Base-by-base conservation (phyloP, 2,797 vertebrate species). In the Carapus acus region DNA sequence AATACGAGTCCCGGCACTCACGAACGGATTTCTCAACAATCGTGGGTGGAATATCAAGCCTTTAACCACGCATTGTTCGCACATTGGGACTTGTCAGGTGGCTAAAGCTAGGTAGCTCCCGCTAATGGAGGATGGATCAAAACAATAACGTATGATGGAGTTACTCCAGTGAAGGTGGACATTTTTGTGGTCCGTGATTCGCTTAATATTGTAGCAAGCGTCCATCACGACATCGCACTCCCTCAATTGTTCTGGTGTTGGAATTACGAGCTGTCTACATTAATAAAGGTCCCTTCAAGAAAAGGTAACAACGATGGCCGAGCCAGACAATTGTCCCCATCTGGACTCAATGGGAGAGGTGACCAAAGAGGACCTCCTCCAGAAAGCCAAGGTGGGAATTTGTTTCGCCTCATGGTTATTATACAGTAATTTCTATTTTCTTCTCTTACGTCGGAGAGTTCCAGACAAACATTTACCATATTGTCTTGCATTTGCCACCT, bases 381-480 rank as follows among this genome's bases (percentile, higher is more conserved):
- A 91, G 52, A 98, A 98, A 85, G 93, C 96, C 47, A 95, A 97
- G 92, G 96, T 96, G 56, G 42, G 75, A n/a, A n/a, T n/a, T n/a
- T 54, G 58, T 67, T 54, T 14, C 45, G 49, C 42, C 2, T 36
- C 65, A 40, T 18, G n/a, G n/a, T n/a, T n/a, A n/a, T n/a, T n/a
- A n/a, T n/a, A 24, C 48, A 31, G 23, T 41, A 6, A 20, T 41
- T 24, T 14, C 2, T 16, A 41, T 27, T 19, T 8, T 15, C 1
- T 51, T 19, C 38, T 36, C 14, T 31, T 47, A 4, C 64, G 39
- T 61, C 20, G 52, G 19, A 52, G 24, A 39, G 48, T 48, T 8
- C 7, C 41, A 19, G 16, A 43, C 17, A 37, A 45, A 7, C 15
- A n/a, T n/a, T n/a, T n/a, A n/a, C n/a, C n/a, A n/a, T n/a, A n/a